Evolutionary conservation across 2,113 vertebrate genomes (phyloP).

Genomic region (Plecturocebus donacophilus): DNA sequence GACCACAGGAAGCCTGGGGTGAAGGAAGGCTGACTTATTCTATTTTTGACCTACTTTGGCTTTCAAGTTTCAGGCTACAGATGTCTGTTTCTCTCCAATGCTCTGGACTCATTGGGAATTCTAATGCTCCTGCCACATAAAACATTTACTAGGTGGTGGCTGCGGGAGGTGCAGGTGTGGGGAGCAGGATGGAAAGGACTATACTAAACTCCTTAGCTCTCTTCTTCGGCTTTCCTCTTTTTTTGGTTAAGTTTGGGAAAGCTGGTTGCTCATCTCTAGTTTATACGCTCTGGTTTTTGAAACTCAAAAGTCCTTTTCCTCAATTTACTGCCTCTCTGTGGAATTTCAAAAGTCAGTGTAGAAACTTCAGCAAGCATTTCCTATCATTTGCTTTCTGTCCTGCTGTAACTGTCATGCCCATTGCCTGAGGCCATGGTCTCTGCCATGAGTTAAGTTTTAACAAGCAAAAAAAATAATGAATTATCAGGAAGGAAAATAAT

Average conservation of each 20-base stretch:
- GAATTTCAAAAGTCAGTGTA: conserved; percentile 11
- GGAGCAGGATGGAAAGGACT: background rate
- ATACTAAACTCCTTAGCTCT: background rate
- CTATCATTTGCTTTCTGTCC: background rate
- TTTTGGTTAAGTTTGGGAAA: background rate
- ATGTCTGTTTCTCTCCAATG: background rate
- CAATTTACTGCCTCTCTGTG: background rate
- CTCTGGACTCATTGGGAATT: background rate
- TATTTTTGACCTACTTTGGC: background rate
- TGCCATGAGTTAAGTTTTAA: conserved; percentile 2
- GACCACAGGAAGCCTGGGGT: background rate
- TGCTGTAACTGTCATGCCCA: background rate
- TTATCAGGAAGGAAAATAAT: background rate
- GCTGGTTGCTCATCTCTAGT: background rate
- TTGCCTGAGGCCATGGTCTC: background rate
- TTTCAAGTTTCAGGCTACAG: background rate
- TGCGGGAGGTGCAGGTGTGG: fast-evolving
- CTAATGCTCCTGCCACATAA: background rate
- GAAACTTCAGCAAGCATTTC: background rate
- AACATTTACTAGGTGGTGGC: background rate
- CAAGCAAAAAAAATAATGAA: background rate
- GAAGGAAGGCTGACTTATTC: background rate
- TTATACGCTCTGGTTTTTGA: background rate
- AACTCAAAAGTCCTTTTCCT: background rate
- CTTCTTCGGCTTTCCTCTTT: background rate